Base-by-base conservation (phyloP, 2,888 invertebrate species). In the Drosophila emarginata region DNA sequence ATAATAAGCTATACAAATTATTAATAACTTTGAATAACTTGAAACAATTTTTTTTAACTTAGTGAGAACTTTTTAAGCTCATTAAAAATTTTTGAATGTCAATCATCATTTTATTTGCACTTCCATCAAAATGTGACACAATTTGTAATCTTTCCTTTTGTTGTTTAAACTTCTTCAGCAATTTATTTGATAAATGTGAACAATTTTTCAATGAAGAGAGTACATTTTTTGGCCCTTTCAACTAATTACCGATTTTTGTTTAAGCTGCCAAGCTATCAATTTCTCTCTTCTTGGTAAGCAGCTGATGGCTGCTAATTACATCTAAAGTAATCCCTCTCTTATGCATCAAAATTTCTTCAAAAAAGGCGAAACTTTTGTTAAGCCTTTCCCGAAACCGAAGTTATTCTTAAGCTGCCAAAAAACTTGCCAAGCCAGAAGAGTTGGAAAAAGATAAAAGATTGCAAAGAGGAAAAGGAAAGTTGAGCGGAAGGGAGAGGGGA, bases 371-470 rank as follows among this genome's bases (percentile, higher is more conserved):
- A 80, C 72, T 45, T 80, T 77, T 68, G 26, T 63, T 69, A 79
- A 79, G 74, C 75, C 72, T 59, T 79, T 56, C 26, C 36, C 50
- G 60, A 65, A 63, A 32, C 58, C 64, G 54, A 57, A 52, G 64
- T 58, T 70, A 61, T 58, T 64, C 67, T 75, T 78, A 76, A 77
- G 79, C 79, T 76, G 73, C 72, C 69, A 67, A 76, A 75, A 78
- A 76, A 72, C 72, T 60, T 65, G 76, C 51, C 67, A 72, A 78
- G 57, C 78, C 71, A 63, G 45, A 45, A 21, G 18, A 21, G 11
- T 12, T 21, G 45, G 45, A 11, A 11, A 11, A 18, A 45, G 45
- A 45, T 45, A 21, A 45, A 21, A 45, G 45, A 45, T 18, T 18
- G 4, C 18, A 18, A 21, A 11, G 45, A 32, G 2, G 11, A 64